Evolutionary conservation across 2,797 vertebrate genomes (phyloP).

Genomic region (Sebastes minor): DNA sequence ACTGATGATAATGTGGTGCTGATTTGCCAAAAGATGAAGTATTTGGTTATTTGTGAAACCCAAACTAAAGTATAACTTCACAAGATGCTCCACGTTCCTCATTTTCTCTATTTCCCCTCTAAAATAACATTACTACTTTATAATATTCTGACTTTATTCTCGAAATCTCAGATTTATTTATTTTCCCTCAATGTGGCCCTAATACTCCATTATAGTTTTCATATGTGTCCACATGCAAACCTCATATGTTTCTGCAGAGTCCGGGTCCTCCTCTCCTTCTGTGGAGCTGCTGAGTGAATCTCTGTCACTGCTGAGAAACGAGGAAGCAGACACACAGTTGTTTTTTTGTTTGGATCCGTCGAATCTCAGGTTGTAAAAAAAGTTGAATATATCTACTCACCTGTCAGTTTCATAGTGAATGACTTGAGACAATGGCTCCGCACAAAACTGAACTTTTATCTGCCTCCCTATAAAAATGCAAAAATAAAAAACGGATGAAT

Average conservation of each 20-base stretch:
- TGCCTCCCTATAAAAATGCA: constrained; percentile 58
- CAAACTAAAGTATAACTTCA: too few relatives aligned
- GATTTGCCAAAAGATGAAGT: too few relatives aligned
- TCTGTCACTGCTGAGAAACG: constrained; percentile 47
- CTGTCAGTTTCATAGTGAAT: constrained; percentile 76
- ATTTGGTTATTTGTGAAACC: too few relatives aligned
- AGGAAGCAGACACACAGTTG: not conserved
- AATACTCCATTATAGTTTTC: not conserved
- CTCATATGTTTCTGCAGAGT: constrained; percentile 45
- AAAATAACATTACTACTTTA: too few relatives aligned
- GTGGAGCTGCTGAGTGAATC: constrained; percentile 68
- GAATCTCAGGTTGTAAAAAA: too few relatives aligned
- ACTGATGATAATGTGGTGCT: too few relatives aligned
- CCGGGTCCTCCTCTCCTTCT: constrained; percentile 64
- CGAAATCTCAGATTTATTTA: too few relatives aligned
- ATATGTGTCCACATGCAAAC: constrained; percentile 27
- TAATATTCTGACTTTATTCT: too few relatives aligned
- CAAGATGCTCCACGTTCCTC: too few relatives aligned
- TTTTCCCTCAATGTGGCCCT: too few relatives aligned
- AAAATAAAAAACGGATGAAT: not conserved
- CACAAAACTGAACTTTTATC: constrained; percentile 72
- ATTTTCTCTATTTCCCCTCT: too few relatives aligned
- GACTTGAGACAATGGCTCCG: constrained; percentile 67
- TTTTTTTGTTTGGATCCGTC: not conserved
- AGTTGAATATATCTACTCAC: constrained; percentile 42